Base-by-base conservation (phyloP, 2,888 invertebrate species). In the Papilio protenor region DNA sequence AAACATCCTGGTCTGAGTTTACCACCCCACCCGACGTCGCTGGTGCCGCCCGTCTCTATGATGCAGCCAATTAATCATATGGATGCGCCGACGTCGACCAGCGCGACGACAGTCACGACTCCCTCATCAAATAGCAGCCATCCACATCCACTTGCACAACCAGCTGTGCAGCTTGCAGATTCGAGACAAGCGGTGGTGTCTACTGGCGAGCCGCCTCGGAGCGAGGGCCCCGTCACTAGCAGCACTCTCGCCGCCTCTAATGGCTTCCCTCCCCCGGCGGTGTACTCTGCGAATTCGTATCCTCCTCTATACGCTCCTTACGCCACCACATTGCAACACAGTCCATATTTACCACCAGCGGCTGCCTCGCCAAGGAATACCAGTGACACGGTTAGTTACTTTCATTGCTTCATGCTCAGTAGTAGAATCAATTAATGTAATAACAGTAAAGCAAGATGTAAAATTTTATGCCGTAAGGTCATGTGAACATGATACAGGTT, bases 221-320 rank as follows among this genome's bases (percentile, higher is more conserved):
- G 91, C 79, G 92, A 91, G 84, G 87, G 91, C 84, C 86, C 92
- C 82, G 84, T 89, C 80, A 87, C 92, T 92, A 96, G 85, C 95
- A 96, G 97, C 14, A 96, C 97, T 2, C 96, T 97, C 85, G 95
- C 96, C 84, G 95, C 96, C 79, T 95, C 96, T 81, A 96, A 91
- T 78, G 93, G 94, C 59, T 94, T 90, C 83, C 94, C 94, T 52
- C 95, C 98, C 81, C 98, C 98, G 84, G 96, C 97, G 14, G 97
- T 97, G 1, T 97, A 97, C 88, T 96, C 97, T 77, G 91, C 90
- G n/a, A 88, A 89, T 59, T 85, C 91, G 59, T 93, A 93, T 81
- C 96, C 96, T 81, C 96, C 97, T 59, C 94, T 98, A 80, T 98
- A 98, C 87, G 96, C 98, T 18, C 98, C 98, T 0, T 97, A 97